Evolutionary conservation across 2,888 invertebrate genomes (phyloP), one percentile per base, ranked within the genome.

Genomic region (Amaurobius ferox): DNA sequence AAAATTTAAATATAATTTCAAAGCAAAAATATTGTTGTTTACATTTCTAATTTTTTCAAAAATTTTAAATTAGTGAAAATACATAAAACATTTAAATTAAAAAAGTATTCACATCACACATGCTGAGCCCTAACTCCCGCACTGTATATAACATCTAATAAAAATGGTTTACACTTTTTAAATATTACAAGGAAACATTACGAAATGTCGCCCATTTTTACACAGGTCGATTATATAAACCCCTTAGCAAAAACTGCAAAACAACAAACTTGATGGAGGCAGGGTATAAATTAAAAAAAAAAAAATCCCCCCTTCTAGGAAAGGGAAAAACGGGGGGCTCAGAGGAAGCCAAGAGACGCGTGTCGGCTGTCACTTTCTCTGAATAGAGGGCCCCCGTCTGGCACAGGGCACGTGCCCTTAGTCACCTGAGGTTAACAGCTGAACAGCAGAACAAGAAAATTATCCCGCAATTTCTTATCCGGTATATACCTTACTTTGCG

Each of bases 341-440:
- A 32, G 64, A 32, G 64, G 66, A 44, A 30, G 26, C 13, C 40
- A 44, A 28, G 73, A 67, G 71, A 70, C 83, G 83, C 77, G 83
- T 83, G 77, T 77, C 77, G 77, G 77, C 77, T 83, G 77, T 77
- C 83, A 81, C 81, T 81, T 83, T 83, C 77, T 71, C 77, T 76
- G 70, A 76, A 83, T 68, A 48, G 64, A 70, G 55, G 55, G 55
- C 55, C 35, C 55, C 83, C 83, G 76, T 83, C 83, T 77, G 83
- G 77, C 83, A 66, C 39, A 29, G 83, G 77, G 71, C 83, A 72
- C 83, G 83, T 83, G 83, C 77, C 77, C 81, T 35, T 19, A 83
- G 77, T 83, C 83, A 83, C 83, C 83, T 77, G 77, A 83, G 77
- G 71, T 61, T 66, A 55, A 61, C 83, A 83, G 83, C 83, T 83